Percentiles rank a stretch among this genome's conserved stretches.
Conservation (phyloP, 2,797 vertebrate species). For the Microhierax caerulescens region DNA sequence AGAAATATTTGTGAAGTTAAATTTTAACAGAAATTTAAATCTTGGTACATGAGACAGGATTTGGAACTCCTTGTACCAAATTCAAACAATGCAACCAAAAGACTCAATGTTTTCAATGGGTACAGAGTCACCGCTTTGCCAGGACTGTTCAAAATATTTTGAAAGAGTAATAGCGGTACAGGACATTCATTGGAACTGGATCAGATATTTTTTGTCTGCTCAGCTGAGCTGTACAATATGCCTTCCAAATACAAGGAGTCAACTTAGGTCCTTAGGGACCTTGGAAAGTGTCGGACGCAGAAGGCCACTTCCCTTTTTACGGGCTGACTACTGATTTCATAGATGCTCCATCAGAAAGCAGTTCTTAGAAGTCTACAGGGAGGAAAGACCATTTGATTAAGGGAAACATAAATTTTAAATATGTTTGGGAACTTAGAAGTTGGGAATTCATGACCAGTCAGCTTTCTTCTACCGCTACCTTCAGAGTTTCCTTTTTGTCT, state of each 20-base stretch:
- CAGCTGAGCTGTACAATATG: background rate
- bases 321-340: background rate
- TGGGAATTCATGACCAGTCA: background rate
- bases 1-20: background rate
- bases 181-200: background rate
- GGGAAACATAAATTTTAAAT: conserved; percentile 31
- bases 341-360: background rate
- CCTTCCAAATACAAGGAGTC: background rate
- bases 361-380: background rate
- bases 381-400: conserved; percentile 42
- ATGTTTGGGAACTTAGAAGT: background rate
- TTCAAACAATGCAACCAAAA: background rate
- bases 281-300: background rate
- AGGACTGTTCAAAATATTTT: background rate
- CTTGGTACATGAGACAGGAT: background rate
- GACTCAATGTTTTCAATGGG: background rate
- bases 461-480: background rate
- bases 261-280: background rate
- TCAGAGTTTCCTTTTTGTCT: background rate
- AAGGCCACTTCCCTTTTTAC: background rate
- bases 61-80: background rate
- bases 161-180: background rate
- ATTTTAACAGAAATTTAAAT: background rate
- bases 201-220: background rate
- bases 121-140: background rate